These are phyloP conservation scores for Gymnoscopelus microlampas DNA, from an alignment of 2,797 vertebrate genomes.

Conservation along the genomic window DNA sequence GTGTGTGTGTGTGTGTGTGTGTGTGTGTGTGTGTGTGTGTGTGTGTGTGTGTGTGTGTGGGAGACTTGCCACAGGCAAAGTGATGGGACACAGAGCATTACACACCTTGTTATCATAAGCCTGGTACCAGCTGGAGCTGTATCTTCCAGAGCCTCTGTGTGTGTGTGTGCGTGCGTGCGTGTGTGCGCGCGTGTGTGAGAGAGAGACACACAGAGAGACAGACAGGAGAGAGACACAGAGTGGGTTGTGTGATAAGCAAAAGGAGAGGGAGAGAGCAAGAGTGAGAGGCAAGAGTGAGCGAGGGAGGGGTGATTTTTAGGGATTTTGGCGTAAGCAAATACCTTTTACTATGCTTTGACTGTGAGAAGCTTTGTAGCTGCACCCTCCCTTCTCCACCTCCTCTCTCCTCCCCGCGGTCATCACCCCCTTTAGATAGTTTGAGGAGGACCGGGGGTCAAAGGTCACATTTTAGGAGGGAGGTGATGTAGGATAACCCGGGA, in stretches of 20 bases:
- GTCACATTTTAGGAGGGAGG: slow-evolving; percentile 53
- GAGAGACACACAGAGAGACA: not conserved
- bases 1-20: slow-evolving; percentile 6
- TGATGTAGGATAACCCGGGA: slow-evolving; percentile 41
- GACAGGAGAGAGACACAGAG: not conserved
- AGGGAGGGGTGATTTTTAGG: slow-evolving; percentile 5
- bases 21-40: not conserved
- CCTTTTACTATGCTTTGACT: slow-evolving; percentile 37
- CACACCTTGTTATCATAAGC: slow-evolving; percentile 77
- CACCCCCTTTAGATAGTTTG: slow-evolving; percentile 4
- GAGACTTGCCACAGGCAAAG: slow-evolving; percentile 46
- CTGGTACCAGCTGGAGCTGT: slow-evolving; percentile 78
- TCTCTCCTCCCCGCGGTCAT: not conserved
- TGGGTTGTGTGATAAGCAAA: no score
- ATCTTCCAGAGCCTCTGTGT: slow-evolving; percentile 26
- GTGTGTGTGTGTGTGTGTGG: slow-evolving; percentile 45
- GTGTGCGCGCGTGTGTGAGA: not conserved
- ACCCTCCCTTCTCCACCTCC: slow-evolving; percentile 10
- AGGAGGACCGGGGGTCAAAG: slow-evolving; percentile 38
- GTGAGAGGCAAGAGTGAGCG: not conserved
- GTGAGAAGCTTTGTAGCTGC: slow-evolving; percentile 29
- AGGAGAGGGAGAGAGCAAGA: not conserved
- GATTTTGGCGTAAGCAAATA: slow-evolving; percentile 9
- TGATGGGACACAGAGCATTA: slow-evolving; percentile 73
- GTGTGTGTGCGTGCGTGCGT: slow-evolving; percentile 20